Conservation (phyloP, 1,140 invertebrate species). For the Drosophila littoralis region DNA sequence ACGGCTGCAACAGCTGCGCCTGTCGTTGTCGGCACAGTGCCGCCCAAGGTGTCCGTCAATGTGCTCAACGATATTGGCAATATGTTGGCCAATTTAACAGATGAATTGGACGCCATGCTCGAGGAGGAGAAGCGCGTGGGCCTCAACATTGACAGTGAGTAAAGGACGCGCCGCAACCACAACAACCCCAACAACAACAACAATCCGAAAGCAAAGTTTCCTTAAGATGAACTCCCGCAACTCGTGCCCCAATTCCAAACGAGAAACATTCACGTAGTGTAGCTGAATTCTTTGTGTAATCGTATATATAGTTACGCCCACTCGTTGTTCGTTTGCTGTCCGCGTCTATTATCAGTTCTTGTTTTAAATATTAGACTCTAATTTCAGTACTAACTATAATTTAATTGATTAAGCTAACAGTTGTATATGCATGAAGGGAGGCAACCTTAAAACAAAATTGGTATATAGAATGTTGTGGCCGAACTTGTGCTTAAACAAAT, state of each 20-base stretch:
- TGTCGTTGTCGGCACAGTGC: constrained; percentile 23
- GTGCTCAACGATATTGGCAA: constrained; percentile 98
- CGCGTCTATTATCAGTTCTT: constrained; percentile 48
- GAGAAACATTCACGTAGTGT: constrained; percentile 57
- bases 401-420: constrained; percentile 12
- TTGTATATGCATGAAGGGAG: background rate
- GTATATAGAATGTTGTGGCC: background rate
- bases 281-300: constrained; percentile 66
- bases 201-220: constrained; percentile 64
- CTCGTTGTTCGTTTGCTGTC: constrained; percentile 31
- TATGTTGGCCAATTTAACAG: constrained; percentile 97
- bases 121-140: constrained; percentile 95
- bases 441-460: background rate
- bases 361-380: constrained; percentile 31
- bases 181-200: constrained; percentile 28
- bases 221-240: constrained; percentile 32
- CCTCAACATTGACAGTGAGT: constrained; percentile 86
- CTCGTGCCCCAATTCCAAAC: background rate
- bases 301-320: constrained; percentile 11
- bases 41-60: constrained; percentile 90
- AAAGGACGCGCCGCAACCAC: constrained; percentile 23
- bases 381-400: constrained; percentile 8
- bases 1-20: constrained; percentile 14
- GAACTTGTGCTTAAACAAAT: constrained; percentile 4
- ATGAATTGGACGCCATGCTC: constrained; percentile 97